A percentile compares a stretch with the other conserved stretches of the same genome.
phyloP scores from a whole-genome alignment of 2,888 invertebrate species.

The Chaitophorus viminalis region DNA sequence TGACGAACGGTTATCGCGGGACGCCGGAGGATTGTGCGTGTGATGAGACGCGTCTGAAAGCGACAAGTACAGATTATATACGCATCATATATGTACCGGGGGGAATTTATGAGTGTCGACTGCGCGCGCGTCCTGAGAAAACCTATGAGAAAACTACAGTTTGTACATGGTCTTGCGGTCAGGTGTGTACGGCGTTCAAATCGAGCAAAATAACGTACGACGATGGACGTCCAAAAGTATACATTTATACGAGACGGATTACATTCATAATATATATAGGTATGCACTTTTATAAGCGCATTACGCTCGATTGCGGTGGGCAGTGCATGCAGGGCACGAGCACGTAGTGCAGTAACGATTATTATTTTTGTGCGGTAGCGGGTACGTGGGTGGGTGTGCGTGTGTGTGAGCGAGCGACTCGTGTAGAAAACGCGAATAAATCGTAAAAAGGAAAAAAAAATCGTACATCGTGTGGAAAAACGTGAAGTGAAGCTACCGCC shows the following conservation, averaged over 20 bases:
- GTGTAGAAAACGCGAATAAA: background rate
- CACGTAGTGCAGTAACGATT: too few relatives aligned
- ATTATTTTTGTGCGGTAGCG: too few relatives aligned
- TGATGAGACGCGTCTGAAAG: constrained; percentile 16
- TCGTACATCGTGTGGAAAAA: background rate
- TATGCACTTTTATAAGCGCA: background rate
- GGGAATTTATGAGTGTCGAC: too few relatives aligned
- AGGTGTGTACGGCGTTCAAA: too few relatives aligned
- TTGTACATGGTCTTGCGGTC: too few relatives aligned
- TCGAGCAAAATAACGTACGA: background rate
- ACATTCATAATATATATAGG: background rate
- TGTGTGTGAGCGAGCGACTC: background rate
- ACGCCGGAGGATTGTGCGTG: background rate
- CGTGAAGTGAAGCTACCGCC: background rate
- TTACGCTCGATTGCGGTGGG: background rate
- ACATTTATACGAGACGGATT: background rate
- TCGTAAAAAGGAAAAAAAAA: background rate
- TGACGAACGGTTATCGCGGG: background rate
- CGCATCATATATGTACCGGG: background rate
- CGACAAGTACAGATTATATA: constrained; percentile 23
- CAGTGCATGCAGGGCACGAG: too few relatives aligned
- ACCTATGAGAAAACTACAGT: too few relatives aligned
- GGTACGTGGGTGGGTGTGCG: too few relatives aligned
- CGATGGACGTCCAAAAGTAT: background rate
- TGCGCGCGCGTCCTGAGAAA: too few relatives aligned